Evolutionary conservation across 2,888 invertebrate species (phyloP), one percentile per base, ranked within the genome.

Genomic region (Melinopterus prodromus): DNA sequence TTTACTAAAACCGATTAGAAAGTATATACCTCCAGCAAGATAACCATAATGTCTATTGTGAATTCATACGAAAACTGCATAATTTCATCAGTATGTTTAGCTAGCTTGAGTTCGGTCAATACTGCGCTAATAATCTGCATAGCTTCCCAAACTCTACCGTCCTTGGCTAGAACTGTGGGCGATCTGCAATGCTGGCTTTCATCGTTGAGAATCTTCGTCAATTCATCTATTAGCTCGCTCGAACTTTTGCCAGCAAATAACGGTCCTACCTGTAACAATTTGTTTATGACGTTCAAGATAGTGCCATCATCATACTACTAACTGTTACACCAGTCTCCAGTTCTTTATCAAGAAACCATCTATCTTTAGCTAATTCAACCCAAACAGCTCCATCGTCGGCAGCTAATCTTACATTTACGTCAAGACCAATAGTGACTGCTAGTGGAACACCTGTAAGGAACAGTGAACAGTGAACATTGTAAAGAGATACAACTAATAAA

Each of bases 101-200:
- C 74, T 0, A 6, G n/a, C 14, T n/a, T 36, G 16, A 74, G 37
- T 35, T 74, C 37, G 0, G 74, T 35, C 36, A 74, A 9, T 74
- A 74, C 6, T 2, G 36, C 74, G 9, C 37, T 74, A 36, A 74
- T 26, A n/a, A 74, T 7, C 36, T 74, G 74, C 1, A 16, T n/a
- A 74, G 74, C 74, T 35, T 74, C 74, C 74, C 74, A 74, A 26
- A 74, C 74, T 26, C 9, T 26, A 12, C 74, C 74, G 9, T 74
- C 74, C 9, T 36, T n/a, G 12, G 14, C 74, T 36, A 74, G 35
- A 36, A 74, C n/a, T n/a, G 6, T 36, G 7, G 74, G 74, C n/a
- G 35, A n/a, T 16, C 36, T 35, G n/a, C 26, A 74, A 53, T 53
- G 9, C 7, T 7, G 1, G 12, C 12, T 12, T 0, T 53, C 12